Base-by-base conservation (phyloP, 1,140 invertebrate species). In the Helicoverpa armigera region DNA sequence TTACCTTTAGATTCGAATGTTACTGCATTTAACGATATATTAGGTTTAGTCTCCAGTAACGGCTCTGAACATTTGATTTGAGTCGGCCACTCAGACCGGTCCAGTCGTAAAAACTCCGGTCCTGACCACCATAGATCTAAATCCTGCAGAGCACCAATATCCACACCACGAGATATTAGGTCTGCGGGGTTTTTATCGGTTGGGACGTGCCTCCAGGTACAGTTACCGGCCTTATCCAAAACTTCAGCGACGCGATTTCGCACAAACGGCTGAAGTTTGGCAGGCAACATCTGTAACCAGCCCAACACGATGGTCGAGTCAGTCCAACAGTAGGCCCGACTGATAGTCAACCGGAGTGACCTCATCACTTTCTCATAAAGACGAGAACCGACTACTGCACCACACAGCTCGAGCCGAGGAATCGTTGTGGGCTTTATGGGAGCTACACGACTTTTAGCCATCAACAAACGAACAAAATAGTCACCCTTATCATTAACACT, bases 281-380 rank as follows among this genome's bases (percentile, higher is more conserved):
- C 43, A 65, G 80, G 80, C 10, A 72, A 14, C 74, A 78, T 82
- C 23, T 77, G 29, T 0, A 82, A 51, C 80, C 80, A 82, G 2
- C 79, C 79, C 54, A 81, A 48, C 23, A 78, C 63, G 3, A 75
- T 48, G 3, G 29, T 73, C 2, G 73, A 75, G n/a, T 75, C 73
- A 50, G 61, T 78, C 75, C 75, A 78, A 7, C 54, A 76, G n/a
- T 18, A 54, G 2, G 23, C 16, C 0, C 7, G 50, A 31, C 23
- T 54, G 14, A 67, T n/a, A 2, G n/a, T 12, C 12, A 60, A n/a
- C 63, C 29, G 18, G 0, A 89, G 58, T 50, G 82, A 75, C 0
- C 51, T 2, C 18, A 12, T 53, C 0, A 90, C 80, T 23, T 87
- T 86, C 31, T 84, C 35, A 58, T 86, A 79, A 18, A 94, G 35